phyloP scores from a whole-genome alignment of 2,888 invertebrate species.

The Volucella inflata region DNA sequence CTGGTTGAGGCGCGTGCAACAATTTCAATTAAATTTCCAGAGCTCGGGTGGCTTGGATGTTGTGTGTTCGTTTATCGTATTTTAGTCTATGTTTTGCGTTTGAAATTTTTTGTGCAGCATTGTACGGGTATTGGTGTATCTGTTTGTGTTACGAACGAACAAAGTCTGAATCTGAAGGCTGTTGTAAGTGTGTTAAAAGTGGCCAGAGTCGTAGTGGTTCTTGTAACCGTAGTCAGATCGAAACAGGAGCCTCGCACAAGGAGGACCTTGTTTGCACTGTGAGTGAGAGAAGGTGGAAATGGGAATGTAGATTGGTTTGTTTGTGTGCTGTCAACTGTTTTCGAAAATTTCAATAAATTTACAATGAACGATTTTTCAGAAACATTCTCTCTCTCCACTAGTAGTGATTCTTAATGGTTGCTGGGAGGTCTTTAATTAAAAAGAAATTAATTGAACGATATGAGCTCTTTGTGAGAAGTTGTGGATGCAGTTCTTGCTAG shows the following conservation, averaged over 20 bases:
- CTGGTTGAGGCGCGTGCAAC: constrained; percentile 66
- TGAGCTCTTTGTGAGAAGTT: background rate
- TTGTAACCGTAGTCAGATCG: too few species aligned
- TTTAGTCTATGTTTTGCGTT: constrained; percentile 47
- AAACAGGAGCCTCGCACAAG: too few species aligned
- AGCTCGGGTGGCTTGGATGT: background rate
- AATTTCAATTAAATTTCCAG: constrained; percentile 74
- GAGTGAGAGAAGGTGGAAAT: constrained; percentile 23
- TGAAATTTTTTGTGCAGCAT: constrained; percentile 18
- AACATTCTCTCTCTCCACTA: constrained; percentile 38
- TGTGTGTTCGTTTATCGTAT: constrained; percentile 44
- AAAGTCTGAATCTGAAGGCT: too few species aligned
- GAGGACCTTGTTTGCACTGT: constrained; percentile 25
- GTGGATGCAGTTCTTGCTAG: constrained; percentile 1
- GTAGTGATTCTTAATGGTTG: constrained; percentile 21
- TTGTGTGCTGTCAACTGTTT: constrained; percentile 65
- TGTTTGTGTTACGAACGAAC: too few species aligned
- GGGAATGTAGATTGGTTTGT: constrained; percentile 28
- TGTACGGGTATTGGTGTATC: background rate
- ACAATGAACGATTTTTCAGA: constrained; percentile 58
- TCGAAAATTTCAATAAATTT: constrained; percentile 67
- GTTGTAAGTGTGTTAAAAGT: too few species aligned
- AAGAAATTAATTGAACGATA: constrained; percentile 27
- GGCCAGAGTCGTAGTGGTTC: too few species aligned
- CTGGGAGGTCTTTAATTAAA: constrained; percentile 38